A percentile compares a stretch with the other conserved stretches of the same genome.
These are phyloP conservation scores for Atherinomorus stipes DNA, from an alignment of 2,113 vertebrate species.

Conservation along the genomic window DNA sequence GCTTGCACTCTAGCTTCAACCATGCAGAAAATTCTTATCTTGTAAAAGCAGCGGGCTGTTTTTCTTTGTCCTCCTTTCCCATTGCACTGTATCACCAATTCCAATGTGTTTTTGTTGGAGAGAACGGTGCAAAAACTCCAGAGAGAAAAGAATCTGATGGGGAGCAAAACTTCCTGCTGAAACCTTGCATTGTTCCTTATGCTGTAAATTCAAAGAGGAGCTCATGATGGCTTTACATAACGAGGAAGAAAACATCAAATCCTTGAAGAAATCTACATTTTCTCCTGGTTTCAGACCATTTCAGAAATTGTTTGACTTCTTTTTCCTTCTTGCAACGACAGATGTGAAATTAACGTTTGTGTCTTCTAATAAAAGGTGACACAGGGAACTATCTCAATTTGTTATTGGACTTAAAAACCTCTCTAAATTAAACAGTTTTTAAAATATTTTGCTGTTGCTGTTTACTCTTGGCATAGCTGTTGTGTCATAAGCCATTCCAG, in stretches of 20 bases:
- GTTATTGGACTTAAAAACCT: too few relatives aligned
- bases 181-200: conserved; percentile 24
- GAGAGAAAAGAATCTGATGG: conserved; percentile 44
- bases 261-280: not conserved
- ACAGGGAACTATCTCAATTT: too few relatives aligned
- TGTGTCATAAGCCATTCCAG: too few relatives aligned
- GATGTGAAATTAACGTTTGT: not conserved
- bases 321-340: not conserved
- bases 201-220: not conserved
- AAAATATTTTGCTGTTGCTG: too few relatives aligned
- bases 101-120: conserved; percentile 70
- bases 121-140: conserved; percentile 32
- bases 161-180: conserved; percentile 47
- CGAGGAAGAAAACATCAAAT: not conserved
- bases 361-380: too few relatives aligned
- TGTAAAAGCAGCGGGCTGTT: conserved; percentile 52
- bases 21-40: conserved; percentile 59
- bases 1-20: conserved; percentile 27
- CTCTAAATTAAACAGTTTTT: too few relatives aligned
- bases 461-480: too few relatives aligned
- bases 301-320: not conserved
- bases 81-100: conserved; percentile 44
- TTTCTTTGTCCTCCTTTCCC: conserved; percentile 51
- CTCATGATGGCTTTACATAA: not conserved
- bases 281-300: too few relatives aligned